Percentiles rank a stretch among this genome's conserved stretches.
phyloP scores from a whole-genome alignment of 2,113 vertebrate genomes.

The Muscicapa adusta region DNA sequence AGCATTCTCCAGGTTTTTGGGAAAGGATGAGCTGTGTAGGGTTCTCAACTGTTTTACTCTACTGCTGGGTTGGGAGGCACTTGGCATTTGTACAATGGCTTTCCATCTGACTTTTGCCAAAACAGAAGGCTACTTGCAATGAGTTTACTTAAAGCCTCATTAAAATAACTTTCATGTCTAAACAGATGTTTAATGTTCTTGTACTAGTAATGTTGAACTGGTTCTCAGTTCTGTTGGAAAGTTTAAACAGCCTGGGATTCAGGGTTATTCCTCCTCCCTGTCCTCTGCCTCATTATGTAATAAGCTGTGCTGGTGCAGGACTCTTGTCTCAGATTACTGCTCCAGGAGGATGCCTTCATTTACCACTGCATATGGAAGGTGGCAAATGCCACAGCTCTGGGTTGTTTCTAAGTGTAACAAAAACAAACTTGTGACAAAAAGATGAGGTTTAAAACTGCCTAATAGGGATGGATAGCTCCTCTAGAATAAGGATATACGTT shows the following conservation, averaged over 20 bases:
- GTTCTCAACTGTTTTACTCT: background rate
- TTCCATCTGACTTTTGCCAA: slow-evolving; percentile 32
- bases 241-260: background rate
- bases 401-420: background rate
- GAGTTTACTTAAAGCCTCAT: slow-evolving; percentile 54
- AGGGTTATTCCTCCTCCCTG: background rate
- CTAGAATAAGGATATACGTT: rapidly evolving
- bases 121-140: slow-evolving; percentile 37
- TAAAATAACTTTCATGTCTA: slow-evolving; percentile 51
- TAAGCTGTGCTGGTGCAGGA: background rate
- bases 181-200: slow-evolving; percentile 20
- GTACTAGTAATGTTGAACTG: background rate
- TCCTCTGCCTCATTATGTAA: background rate
- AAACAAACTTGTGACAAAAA: background rate
- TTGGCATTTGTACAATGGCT: background rate
- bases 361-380: background rate
- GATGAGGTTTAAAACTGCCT: background rate
- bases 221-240: background rate
- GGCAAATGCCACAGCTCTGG: background rate
- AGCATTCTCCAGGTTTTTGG: background rate
- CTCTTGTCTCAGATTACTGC: background rate
- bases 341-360: slow-evolving; percentile 16
- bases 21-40: background rate
- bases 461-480: background rate
- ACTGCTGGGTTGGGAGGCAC: background rate